These are phyloP conservation scores for Wasmannia auropunctata DNA, from an alignment of 1,140 invertebrate genomes.

Conservation along the genomic window DNA sequence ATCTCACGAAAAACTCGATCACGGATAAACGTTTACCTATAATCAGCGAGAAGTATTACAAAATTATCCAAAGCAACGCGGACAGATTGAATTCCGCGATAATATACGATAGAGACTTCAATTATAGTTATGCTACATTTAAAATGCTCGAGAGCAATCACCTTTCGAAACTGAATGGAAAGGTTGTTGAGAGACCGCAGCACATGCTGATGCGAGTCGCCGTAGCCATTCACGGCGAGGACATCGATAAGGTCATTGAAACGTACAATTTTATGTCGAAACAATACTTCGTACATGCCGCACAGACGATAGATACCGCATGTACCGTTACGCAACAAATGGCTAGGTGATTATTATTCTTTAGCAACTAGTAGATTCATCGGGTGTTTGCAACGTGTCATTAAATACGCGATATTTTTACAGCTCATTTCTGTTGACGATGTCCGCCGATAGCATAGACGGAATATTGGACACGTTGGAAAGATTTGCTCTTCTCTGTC, in stretches of 20 bases:
- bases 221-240: constrained; percentile 97
- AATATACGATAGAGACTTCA: constrained; percentile 98
- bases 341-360: constrained; percentile 87
- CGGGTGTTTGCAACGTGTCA: not conserved
- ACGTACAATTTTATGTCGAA: constrained; percentile 98
- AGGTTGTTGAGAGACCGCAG: constrained; percentile 98
- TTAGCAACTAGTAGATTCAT: not conserved
- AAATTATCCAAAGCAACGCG: constrained; percentile 94
- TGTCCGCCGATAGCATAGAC: constrained; percentile 98
- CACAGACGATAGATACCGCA: constrained; percentile 98
- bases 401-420: constrained; percentile 70
- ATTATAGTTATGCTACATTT: constrained; percentile 99
- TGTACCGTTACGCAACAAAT: constrained; percentile 96
- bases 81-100: constrained; percentile 97
- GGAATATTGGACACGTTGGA: constrained; percentile 98
- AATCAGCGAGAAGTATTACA: constrained; percentile 93
- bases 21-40: constrained; percentile 91
- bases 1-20: constrained; percentile 90
- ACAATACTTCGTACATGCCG: constrained; percentile 99
- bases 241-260: constrained; percentile 97
- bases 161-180: constrained; percentile 96
- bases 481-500: constrained; percentile 98
- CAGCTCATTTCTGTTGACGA: constrained; percentile 97
- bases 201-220: constrained; percentile 99
- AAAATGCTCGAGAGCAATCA: constrained; percentile 99